Evolutionary conservation across 1,140 invertebrate genomes (phyloP).

Genomic region (Augochlora pura): DNA sequence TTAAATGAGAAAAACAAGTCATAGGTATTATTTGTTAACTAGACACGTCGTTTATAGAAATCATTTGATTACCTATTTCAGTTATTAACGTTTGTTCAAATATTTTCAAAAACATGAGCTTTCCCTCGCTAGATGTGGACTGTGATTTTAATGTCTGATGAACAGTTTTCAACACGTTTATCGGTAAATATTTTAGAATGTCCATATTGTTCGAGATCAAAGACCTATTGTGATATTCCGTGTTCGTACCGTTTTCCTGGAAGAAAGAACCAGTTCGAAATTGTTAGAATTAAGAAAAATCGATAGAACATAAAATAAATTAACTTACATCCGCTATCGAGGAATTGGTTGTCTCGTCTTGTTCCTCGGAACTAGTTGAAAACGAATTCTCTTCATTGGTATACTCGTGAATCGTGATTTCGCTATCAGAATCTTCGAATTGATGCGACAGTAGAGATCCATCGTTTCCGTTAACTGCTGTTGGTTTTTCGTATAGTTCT

Average conservation of each 20-base stretch:
- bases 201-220: neutral
- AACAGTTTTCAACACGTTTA: slow-evolving; percentile 73
- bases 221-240: neutral
- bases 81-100: slow-evolving; percentile 69
- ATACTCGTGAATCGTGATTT: neutral
- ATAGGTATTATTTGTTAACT: neutral
- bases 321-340: neutral
- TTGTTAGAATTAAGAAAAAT: no score
- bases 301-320: no score
- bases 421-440: neutral
- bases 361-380: neutral
- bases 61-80: slow-evolving; percentile 69
- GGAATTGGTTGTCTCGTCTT: neutral
- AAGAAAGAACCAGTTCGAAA: neutral
- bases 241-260: neutral
- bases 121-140: slow-evolving; percentile 66
- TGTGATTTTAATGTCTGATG: slow-evolving; percentile 73
- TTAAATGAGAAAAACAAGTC: neutral
- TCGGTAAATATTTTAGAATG: slow-evolving; percentile 70
- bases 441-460: neutral
- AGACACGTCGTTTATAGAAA: neutral
- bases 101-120: slow-evolving; percentile 71
- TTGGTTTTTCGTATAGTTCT: neutral
- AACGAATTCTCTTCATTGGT: neutral
- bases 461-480: neutral